Evolutionary conservation across 2,888 invertebrate species (phyloP).

Genomic region (Ligdia adustata): DNA sequence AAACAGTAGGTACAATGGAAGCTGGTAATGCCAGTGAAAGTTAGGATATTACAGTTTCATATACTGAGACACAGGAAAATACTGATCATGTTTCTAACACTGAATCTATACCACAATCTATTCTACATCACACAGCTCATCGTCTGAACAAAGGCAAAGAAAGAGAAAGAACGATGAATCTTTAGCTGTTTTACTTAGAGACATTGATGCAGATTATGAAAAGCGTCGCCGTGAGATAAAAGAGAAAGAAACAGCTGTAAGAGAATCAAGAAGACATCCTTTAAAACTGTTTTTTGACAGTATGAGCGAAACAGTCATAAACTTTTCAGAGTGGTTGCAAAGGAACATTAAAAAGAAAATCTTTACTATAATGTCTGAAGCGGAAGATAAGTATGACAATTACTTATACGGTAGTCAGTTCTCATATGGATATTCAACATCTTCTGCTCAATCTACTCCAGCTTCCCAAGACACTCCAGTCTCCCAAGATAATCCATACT

Average conservation of each 20-base stretch:
- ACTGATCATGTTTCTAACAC: constrained; percentile 15
- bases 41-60: constrained; percentile 10
- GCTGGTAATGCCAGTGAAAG: constrained; percentile 20
- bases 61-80: constrained; percentile 13
- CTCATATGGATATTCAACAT: constrained; percentile 4
- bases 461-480: neutral
- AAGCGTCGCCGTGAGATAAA: constrained; percentile 15
- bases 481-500: no score
- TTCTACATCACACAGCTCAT: constrained; percentile 15
- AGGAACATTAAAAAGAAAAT: constrained; percentile 19
- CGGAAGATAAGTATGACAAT: constrained; percentile 15
- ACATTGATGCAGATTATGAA: constrained; percentile 19
- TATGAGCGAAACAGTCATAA: constrained; percentile 18
- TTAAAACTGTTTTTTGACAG: constrained; percentile 20
- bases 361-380: constrained; percentile 16
- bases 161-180: constrained; percentile 17
- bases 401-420: constrained; percentile 13
- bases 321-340: constrained; percentile 22
- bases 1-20: constrained; percentile 16
- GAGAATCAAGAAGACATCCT: constrained; percentile 15
- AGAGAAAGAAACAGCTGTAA: constrained; percentile 19
- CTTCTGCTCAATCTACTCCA: neutral
- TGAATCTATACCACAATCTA: constrained; percentile 15
- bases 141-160: constrained; percentile 10
- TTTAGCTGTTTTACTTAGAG: constrained; percentile 15